phyloP scores from a whole-genome alignment of 2,113 vertebrate genomes.

The Symphodus melops region DNA sequence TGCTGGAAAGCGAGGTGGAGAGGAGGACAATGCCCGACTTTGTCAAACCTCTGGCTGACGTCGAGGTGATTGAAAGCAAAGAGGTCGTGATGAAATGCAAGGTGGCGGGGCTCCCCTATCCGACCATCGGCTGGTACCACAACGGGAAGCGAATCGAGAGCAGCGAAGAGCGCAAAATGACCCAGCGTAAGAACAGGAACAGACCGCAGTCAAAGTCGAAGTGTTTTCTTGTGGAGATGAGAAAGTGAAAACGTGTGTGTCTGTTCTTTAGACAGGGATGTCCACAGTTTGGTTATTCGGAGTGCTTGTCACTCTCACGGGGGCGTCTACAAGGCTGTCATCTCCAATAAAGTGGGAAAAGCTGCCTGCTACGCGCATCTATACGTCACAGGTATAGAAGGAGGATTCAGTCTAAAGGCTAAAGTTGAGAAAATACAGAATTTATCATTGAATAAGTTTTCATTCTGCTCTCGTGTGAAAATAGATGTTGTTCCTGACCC shows the following conservation, averaged over 20 bases:
- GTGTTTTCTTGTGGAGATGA: neutral
- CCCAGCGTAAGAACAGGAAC: slow-evolving; percentile 86
- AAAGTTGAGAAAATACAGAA: neutral
- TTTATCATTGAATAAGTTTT: neutral
- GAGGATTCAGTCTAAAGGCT: neutral
- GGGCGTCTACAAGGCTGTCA: slow-evolving; percentile 96
- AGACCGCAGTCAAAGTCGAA: fast-evolving
- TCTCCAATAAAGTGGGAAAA: slow-evolving; percentile 95
- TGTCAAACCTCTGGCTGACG: slow-evolving; percentile 89
- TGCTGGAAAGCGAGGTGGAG: slow-evolving; percentile 88
- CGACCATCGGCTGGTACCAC: slow-evolving; percentile 96
- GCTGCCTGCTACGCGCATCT: slow-evolving; percentile 95
- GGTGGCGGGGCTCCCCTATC: slow-evolving; percentile 92
- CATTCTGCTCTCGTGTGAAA: neutral
- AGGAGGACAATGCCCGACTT: slow-evolving; percentile 94
- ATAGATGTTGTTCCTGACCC: slow-evolving; percentile 93
- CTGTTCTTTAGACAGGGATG: slow-evolving; percentile 89
- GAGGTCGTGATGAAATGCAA: slow-evolving; percentile 90
- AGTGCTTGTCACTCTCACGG: slow-evolving; percentile 88
- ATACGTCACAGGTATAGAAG: slow-evolving; percentile 89
- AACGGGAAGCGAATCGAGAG: slow-evolving; percentile 90
- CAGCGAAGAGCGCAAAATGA: slow-evolving; percentile 92
- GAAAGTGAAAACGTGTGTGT: slow-evolving; percentile 38
- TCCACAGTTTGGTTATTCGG: slow-evolving; percentile 90
- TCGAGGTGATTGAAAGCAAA: slow-evolving; percentile 91